A percentile compares a stretch with the other conserved stretches of the same genome.
phyloP scores from a whole-genome alignment of 2,888 invertebrate genomes.

The Sicus ferrugineus region DNA sequence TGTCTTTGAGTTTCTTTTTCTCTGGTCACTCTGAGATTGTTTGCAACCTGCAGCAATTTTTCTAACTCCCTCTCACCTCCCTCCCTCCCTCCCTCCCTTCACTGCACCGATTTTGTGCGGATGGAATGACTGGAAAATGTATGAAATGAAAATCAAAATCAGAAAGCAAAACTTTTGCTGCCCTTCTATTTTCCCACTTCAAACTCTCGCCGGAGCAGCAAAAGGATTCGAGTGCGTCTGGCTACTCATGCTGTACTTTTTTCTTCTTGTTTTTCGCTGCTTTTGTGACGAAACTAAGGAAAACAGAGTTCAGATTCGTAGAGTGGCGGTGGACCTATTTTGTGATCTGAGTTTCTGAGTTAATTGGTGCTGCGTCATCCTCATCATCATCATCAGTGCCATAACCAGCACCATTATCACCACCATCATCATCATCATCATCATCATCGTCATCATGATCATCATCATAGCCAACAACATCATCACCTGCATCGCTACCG shows the following conservation, averaged over 20 bases:
- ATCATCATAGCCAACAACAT: not conserved
- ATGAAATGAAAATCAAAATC: slow-evolving; percentile 4
- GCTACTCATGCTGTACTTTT: slow-evolving; percentile 16
- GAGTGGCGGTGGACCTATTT: not conserved
- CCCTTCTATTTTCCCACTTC: slow-evolving; percentile 18
- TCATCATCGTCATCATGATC: not conserved
- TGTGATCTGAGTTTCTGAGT: not conserved
- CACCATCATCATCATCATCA: not conserved
- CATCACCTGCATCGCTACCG: not conserved
- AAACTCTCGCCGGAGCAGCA: not conserved
- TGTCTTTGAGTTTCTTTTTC: no score
- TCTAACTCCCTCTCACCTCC: no score
- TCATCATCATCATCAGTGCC: not conserved
- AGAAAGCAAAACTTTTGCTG: slow-evolving; percentile 13
- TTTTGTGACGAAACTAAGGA: not conserved
- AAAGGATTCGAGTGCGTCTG: slow-evolving; percentile 7
- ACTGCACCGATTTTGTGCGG: no score
- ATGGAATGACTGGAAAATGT: slow-evolving; percentile 1
- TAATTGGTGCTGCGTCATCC: not conserved
- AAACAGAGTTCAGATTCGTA: not conserved
- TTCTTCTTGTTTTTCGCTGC: slow-evolving; percentile 19
- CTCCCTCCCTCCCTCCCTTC: no score
- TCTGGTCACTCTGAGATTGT: no score
- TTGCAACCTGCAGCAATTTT: no score
- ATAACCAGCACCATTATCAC: not conserved